phyloP scores from a whole-genome alignment of 2,888 invertebrate species.

The Argynnis bischoffii region DNA sequence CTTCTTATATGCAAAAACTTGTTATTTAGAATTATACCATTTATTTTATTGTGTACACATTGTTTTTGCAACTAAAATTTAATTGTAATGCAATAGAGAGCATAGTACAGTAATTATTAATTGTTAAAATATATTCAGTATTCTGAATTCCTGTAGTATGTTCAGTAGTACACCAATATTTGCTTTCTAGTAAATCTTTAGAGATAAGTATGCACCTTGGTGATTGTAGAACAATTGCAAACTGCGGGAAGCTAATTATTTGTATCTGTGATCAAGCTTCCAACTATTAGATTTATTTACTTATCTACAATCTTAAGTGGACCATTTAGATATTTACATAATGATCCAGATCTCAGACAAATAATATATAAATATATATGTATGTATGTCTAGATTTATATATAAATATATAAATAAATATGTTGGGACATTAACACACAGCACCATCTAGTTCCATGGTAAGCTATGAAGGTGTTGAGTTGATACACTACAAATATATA shows the following conservation, averaged over 20 bases:
- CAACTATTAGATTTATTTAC: constrained; percentile 41
- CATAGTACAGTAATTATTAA: not conserved
- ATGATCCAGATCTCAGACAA: constrained; percentile 20
- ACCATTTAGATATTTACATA: constrained; percentile 35
- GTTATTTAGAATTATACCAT: too few species aligned
- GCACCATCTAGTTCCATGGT: too few species aligned
- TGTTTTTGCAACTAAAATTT: too few species aligned
- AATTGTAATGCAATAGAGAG: too few species aligned
- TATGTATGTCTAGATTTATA: too few species aligned
- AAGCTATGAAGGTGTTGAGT: too few species aligned
- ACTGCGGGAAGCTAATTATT: constrained; percentile 45
- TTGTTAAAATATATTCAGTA: not conserved
- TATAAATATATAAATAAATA: too few species aligned
- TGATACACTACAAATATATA: too few species aligned
- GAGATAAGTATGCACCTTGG: constrained; percentile 35
- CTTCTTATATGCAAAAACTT: too few species aligned
- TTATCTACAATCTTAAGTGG: constrained; percentile 37
- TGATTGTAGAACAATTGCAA: constrained; percentile 47
- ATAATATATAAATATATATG: not conserved
- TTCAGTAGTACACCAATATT: constrained; percentile 19
- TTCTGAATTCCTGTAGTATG: constrained; percentile 5
- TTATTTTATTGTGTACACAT: too few species aligned
- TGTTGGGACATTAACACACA: too few species aligned
- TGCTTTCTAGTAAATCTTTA: constrained; percentile 20
- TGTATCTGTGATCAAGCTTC: constrained; percentile 44